Conservation (phyloP, 2,888 invertebrate genomes). For the Myopa testacea region DNA sequence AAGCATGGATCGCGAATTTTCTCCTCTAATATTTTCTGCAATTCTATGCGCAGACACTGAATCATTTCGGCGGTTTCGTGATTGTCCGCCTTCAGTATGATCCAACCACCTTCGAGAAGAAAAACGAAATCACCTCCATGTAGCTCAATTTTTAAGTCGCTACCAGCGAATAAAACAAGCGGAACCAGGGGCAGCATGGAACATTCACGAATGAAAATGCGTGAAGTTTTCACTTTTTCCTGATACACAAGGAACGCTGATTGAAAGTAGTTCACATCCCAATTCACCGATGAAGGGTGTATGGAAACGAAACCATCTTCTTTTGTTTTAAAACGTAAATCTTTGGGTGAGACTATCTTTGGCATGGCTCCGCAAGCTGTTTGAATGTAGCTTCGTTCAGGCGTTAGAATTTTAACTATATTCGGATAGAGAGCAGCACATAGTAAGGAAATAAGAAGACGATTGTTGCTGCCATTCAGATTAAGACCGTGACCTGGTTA, state of each 20-base stretch:
- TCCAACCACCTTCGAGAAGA: conserved; percentile 84
- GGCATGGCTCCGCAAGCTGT: conserved; percentile 82
- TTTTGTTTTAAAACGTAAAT: conserved; percentile 80
- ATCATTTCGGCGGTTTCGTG: conserved; percentile 86
- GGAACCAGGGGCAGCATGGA: conserved; percentile 84
- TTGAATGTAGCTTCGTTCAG: conserved; percentile 81
- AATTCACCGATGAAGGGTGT: conserved; percentile 84
- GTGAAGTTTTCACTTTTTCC: conserved; percentile 84
- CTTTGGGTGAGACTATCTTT: conserved; percentile 76
- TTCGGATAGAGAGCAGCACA: conserved; percentile 95
- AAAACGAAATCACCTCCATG: conserved; percentile 80
- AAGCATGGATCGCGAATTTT: conserved; percentile 86
- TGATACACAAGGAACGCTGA: conserved; percentile 85
- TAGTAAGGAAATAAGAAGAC: conserved; percentile 83
- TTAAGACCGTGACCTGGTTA: conserved; percentile 72
- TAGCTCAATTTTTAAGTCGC: conserved; percentile 78
- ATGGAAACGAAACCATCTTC: conserved; percentile 79
- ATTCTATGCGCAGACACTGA: conserved; percentile 80
- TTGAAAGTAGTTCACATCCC: conserved; percentile 74
- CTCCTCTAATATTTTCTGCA: conserved; percentile 82
- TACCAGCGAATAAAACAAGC: conserved; percentile 79
- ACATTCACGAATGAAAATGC: conserved; percentile 83
- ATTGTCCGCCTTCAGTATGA: conserved; percentile 81
- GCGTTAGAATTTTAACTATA: conserved; percentile 83
- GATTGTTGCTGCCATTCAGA: conserved; percentile 79